Conservation (phyloP, 2,888 invertebrate genomes). For the Oscheius onirici region DNA sequence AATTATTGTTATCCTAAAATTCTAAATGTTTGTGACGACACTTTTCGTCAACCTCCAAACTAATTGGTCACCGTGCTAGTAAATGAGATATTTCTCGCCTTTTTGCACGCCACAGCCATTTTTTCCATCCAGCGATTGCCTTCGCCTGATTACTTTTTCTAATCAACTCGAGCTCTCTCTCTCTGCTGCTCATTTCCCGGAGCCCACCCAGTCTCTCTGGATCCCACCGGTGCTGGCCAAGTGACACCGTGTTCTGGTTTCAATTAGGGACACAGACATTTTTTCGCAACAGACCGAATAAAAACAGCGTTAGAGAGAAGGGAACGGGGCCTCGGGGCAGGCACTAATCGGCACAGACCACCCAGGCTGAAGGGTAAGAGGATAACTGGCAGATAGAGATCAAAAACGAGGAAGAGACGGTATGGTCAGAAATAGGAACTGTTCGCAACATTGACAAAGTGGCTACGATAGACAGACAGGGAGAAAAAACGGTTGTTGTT, state of each 20-base stretch:
- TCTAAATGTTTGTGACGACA: too few species aligned
- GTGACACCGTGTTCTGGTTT: neutral
- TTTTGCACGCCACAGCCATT: neutral
- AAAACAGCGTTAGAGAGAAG: neutral
- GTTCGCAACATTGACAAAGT: neutral
- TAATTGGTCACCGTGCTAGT: neutral
- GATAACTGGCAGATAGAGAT: neutral
- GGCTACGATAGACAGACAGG: neutral
- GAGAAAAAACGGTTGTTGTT: neutral
- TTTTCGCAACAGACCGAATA: neutral
- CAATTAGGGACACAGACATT: neutral
- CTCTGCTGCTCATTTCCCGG: neutral
- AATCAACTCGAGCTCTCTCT: neutral
- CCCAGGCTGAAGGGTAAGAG: neutral
- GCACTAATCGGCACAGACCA: constrained; percentile 30
- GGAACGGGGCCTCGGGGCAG: constrained; percentile 18
- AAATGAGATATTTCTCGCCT: neutral
- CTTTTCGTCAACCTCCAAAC: neutral
- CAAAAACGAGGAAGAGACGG: neutral
- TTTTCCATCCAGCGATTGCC: neutral
- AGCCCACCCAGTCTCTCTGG: neutral
- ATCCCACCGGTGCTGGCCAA: neutral
- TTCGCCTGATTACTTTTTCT: constrained; percentile 1
- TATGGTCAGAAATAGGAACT: neutral
- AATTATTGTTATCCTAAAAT: too few species aligned